Percentiles rank a stretch among this genome's conserved stretches.
These are phyloP conservation scores for Argyra leucocephala DNA, from an alignment of 2,888 invertebrate species.

Conservation along the genomic window DNA sequence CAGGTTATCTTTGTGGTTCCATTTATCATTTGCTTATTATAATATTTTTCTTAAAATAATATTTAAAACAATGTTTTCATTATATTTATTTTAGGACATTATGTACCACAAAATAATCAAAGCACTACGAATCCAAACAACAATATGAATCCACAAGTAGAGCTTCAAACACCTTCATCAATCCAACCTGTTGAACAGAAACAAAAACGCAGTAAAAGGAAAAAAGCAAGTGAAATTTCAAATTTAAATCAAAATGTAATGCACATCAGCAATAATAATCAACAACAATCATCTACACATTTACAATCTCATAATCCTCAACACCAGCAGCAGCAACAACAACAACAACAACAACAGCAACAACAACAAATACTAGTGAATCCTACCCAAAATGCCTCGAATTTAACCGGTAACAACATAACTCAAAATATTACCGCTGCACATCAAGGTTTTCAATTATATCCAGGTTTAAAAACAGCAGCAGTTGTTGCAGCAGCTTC, in stretches of 20 bases:
- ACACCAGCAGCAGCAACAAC: conserved; percentile 29
- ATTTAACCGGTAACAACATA: conserved; percentile 19
- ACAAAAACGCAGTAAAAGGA: conserved; percentile 34
- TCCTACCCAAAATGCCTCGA: not conserved
- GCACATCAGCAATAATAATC: conserved; percentile 25
- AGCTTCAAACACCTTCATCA: conserved; percentile 22
- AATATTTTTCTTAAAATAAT: too few species aligned
- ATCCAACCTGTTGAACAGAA: conserved; percentile 21
- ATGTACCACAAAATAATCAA: conserved; percentile 11
- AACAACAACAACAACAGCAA: conserved; percentile 32
- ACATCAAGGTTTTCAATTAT: conserved; percentile 50
- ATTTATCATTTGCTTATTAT: too few species aligned
- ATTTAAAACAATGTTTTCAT: too few species aligned
- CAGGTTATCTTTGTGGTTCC: too few species aligned
- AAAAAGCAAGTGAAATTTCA: conserved; percentile 34
- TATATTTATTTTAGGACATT: not conserved
- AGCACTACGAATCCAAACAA: not conserved
- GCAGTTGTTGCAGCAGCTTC: conserved; percentile 19
- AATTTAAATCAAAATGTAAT: conserved; percentile 14
- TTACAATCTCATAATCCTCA: too few species aligned
- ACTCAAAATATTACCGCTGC: conserved; percentile 20
- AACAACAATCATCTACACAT: not conserved
- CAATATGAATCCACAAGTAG: conserved; percentile 19
- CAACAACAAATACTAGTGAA: conserved; percentile 30
- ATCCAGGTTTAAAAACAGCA: conserved; percentile 47